These are phyloP conservation scores for Dicranocentrus wangi DNA, from an alignment of 2,888 invertebrate genomes.

Conservation along the genomic window DNA sequence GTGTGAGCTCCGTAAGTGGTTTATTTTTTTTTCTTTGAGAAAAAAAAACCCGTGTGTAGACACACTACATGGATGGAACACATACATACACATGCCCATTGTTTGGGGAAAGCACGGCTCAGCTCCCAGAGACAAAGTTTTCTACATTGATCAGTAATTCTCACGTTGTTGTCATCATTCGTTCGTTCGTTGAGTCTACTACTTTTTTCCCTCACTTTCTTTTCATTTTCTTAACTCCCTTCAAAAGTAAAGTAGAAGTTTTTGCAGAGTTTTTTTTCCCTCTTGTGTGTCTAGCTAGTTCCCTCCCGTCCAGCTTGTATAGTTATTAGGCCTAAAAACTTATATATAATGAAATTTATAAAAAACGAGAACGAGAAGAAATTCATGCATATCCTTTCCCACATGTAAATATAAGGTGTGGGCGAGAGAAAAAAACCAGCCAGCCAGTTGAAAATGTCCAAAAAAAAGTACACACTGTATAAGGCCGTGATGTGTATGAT, in stretches of 20 bases:
- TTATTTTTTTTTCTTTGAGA: not conserved
- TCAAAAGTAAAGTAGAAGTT: conserved; percentile 15
- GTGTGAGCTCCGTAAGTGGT: not conserved
- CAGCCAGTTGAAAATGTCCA: no score
- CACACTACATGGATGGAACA: not conserved
- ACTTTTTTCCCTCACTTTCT: not conserved
- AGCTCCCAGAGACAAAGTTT: conserved; percentile 34
- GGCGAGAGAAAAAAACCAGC: no score
- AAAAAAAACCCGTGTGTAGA: not conserved
- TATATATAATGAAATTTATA: conserved; percentile 11
- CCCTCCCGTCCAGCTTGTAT: no score
- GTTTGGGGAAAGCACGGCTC: conserved; percentile 18
- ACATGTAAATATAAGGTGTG: no score
- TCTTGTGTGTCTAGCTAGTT: not conserved
- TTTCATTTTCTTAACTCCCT: conserved; percentile 7
- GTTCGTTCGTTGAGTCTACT: no score
- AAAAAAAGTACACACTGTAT: not conserved
- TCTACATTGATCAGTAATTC: conserved; percentile 42
- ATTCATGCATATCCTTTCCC: not conserved
- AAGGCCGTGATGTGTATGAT: conserved; percentile 11
- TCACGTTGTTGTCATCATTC: conserved; percentile 28
- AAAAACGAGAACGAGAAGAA: not conserved
- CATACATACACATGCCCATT: conserved; percentile 16
- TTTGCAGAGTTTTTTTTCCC: conserved; percentile 1
- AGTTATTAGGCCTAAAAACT: not conserved